Percentiles rank a stretch among this genome's conserved stretches.
Evolutionary conservation across 2,113 vertebrate species (phyloP).

Genomic region (Lipophrys pholis): DNA sequence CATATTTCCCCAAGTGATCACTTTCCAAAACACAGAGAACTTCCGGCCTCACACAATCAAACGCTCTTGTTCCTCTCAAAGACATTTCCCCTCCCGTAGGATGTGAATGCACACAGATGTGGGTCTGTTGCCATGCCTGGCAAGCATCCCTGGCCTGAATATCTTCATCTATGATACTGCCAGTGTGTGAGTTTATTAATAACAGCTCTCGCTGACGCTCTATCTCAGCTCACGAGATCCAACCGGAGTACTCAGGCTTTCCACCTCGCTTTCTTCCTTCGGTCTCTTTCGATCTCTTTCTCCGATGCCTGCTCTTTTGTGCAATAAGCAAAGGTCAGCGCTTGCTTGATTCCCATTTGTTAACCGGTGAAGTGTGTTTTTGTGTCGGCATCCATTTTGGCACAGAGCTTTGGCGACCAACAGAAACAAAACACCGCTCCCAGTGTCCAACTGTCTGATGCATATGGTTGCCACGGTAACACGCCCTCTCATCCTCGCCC

Average conservation of each 20-base stretch:
- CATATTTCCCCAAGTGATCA: not conserved
- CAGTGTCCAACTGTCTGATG: slow-evolving; percentile 39
- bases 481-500: slow-evolving; percentile 29
- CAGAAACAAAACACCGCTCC: slow-evolving; percentile 39
- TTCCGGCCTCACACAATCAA: slow-evolving; percentile 54
- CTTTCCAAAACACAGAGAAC: slow-evolving; percentile 63
- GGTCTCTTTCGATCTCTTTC: slow-evolving; percentile 9
- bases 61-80: slow-evolving; percentile 55
- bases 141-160: slow-evolving; percentile 47
- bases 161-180: slow-evolving; percentile 49
- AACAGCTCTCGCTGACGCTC: slow-evolving; percentile 17
- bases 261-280: not conserved
- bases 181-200: slow-evolving; percentile 51
- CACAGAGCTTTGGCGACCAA: slow-evolving; percentile 24
- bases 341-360: slow-evolving; percentile 50
- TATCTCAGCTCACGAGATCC: slow-evolving; percentile 13
- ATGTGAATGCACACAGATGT: slow-evolving; percentile 57
- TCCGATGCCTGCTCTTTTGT: slow-evolving; percentile 19
- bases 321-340: slow-evolving; percentile 45
- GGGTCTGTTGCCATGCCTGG: slow-evolving; percentile 58
- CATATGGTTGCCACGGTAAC: slow-evolving; percentile 65
- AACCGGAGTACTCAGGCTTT: slow-evolving; percentile 1
- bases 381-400: slow-evolving; percentile 41
- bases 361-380: slow-evolving; percentile 52
- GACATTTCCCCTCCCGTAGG: slow-evolving; percentile 47